phyloP scores from a whole-genome alignment of 2,797 vertebrate species.

The Distichodus sexfasciatus region DNA sequence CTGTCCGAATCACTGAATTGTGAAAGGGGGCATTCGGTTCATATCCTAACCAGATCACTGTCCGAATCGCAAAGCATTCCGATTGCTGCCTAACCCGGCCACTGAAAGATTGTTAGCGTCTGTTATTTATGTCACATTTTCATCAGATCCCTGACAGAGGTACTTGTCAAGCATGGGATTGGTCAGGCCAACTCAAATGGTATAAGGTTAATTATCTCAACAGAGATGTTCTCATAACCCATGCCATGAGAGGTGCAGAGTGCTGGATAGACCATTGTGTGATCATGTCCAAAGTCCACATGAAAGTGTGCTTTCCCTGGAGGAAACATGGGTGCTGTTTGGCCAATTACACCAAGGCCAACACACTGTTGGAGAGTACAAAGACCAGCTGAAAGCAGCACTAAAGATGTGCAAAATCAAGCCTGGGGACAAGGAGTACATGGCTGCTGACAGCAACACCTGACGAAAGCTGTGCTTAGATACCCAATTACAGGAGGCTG shows the following conservation, averaged over 20 bases:
- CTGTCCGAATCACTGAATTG: too few relatives aligned
- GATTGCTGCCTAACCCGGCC: background rate
- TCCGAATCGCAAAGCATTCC: background rate
- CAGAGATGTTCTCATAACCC: background rate
- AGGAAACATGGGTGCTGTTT: background rate
- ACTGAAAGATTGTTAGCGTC: too few relatives aligned
- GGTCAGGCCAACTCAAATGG: too few relatives aligned
- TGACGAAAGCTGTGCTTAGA: background rate
- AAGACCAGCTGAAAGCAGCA: slow-evolving; percentile 47
- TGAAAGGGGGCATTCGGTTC: too few relatives aligned
- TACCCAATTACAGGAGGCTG: background rate
- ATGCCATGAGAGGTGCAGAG: slow-evolving; percentile 31
- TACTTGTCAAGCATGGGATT: too few relatives aligned
- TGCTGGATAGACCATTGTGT: slow-evolving; percentile 29
- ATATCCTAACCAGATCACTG: too few relatives aligned
- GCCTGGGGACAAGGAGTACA: background rate
- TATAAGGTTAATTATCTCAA: too few relatives aligned
- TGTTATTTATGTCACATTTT: too few relatives aligned
- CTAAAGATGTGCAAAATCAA: background rate
- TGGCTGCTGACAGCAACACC: background rate
- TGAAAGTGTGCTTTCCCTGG: slow-evolving; percentile 12
- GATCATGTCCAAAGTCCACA: slow-evolving; percentile 11
- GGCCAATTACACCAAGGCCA: too few relatives aligned
- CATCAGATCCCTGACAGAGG: too few relatives aligned
- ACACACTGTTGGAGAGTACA: too few relatives aligned